Percentiles rank a stretch among this genome's conserved stretches.
Evolutionary conservation across 1,140 invertebrate genomes (phyloP).

Genomic region (Drosophila sturtevanti): DNA sequence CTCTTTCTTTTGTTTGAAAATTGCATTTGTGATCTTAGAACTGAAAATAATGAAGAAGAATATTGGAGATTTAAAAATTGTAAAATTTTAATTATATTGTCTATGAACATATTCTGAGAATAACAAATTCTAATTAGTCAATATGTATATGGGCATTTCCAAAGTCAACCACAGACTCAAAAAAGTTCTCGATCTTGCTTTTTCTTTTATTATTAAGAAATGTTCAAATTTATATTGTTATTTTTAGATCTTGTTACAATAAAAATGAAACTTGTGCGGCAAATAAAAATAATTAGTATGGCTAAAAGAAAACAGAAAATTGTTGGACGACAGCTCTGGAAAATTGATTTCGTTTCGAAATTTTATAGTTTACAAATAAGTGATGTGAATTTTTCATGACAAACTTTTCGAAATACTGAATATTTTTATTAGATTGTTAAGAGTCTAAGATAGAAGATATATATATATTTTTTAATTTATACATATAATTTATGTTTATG

Average conservation of each 20-base stretch:
- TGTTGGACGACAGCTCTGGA: neutral
- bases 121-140: neutral
- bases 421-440: too few species aligned
- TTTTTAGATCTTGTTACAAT: neutral
- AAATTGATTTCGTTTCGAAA: neutral
- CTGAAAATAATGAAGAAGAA: constrained; percentile 30
- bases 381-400: too few species aligned
- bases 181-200: too few species aligned
- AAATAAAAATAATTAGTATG: neutral
- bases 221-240: neutral
- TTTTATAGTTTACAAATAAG: neutral
- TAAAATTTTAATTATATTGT: constrained; percentile 19
- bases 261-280: neutral
- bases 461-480: too few species aligned
- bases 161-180: too few species aligned
- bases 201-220: too few species aligned
- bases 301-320: neutral
- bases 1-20: constrained; percentile 11
- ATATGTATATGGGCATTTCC: too few species aligned
- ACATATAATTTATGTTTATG: too few species aligned
- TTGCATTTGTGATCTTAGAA: constrained; percentile 25
- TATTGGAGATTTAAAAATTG: neutral
- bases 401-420: too few species aligned
- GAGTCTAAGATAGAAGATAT: too few species aligned
- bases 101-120: constrained; percentile 45